These are phyloP conservation scores for Drosophila meridionalis DNA, from an alignment of 2,888 invertebrate species.

Conservation along the genomic window DNA sequence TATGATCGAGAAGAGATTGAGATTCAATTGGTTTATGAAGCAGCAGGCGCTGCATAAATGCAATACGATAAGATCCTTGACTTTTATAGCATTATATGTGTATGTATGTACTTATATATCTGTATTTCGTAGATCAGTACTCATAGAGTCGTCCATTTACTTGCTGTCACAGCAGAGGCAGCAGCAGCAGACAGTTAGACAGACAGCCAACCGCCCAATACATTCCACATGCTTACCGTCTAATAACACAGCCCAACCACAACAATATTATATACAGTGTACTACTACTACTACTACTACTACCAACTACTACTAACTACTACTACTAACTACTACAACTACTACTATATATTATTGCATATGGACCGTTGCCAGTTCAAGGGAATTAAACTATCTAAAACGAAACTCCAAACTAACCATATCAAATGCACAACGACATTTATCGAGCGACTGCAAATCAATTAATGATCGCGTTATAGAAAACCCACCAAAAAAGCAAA, in stretches of 20 bases:
- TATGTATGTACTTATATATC: slow-evolving; percentile 17
- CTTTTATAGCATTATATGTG: slow-evolving; percentile 22
- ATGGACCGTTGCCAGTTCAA: slow-evolving; percentile 19
- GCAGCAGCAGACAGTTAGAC: neutral
- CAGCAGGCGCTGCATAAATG: slow-evolving; percentile 15
- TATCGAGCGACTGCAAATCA: slow-evolving; percentile 33
- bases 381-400: slow-evolving; percentile 11
- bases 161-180: slow-evolving; percentile 11
- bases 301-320: slow-evolving; percentile 1
- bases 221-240: slow-evolving; percentile 42
- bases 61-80: slow-evolving; percentile 25
- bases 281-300: slow-evolving; percentile 1
- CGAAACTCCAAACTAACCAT: slow-evolving; percentile 53
- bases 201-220: slow-evolving; percentile 15
- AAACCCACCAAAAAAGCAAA: slow-evolving; percentile 44
- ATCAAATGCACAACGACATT: slow-evolving; percentile 56
- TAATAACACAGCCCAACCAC: slow-evolving; percentile 18
- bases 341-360: slow-evolving; percentile 17
- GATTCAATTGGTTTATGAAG: slow-evolving; percentile 40
- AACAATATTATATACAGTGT: slow-evolving; percentile 11
- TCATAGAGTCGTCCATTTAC: slow-evolving; percentile 54
- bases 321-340: neutral
- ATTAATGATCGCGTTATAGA: slow-evolving; percentile 52
- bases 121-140: slow-evolving; percentile 32
- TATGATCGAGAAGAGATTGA: slow-evolving; percentile 48